A percentile compares a stretch with the other conserved stretches of the same genome.
Conservation (phyloP, 2,888 invertebrate species). For the Pandemis cinnamomeana region DNA sequence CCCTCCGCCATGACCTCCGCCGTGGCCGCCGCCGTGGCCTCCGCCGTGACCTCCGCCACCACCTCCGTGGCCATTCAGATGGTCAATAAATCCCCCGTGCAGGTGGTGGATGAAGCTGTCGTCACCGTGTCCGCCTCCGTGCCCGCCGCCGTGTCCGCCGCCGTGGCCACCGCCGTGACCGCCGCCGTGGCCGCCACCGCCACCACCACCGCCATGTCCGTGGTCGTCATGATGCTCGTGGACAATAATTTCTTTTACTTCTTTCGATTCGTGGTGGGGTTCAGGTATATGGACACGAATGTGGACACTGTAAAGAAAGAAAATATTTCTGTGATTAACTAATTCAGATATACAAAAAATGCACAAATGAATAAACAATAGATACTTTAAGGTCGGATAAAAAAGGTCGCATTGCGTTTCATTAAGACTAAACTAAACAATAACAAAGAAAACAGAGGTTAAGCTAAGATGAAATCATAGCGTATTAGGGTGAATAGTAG, state of each 20-base stretch:
- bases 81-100: slow-evolving; percentile 67
- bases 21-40: slow-evolving; percentile 39
- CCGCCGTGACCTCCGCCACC: slow-evolving; percentile 41
- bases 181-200: slow-evolving; percentile 50
- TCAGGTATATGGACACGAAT: slow-evolving; percentile 84
- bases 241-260: slow-evolving; percentile 68
- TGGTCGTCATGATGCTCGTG: slow-evolving; percentile 71
- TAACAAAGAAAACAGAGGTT: slow-evolving; percentile 65
- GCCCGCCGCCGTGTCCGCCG: slow-evolving; percentile 44
- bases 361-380: slow-evolving; percentile 3
- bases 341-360: slow-evolving; percentile 10
- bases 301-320: slow-evolving; percentile 79
- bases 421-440: slow-evolving; percentile 44
- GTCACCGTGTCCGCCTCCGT: slow-evolving; percentile 52
- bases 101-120: slow-evolving; percentile 58
- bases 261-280: slow-evolving; percentile 75
- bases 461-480: slow-evolving; percentile 65
- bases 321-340: slow-evolving; percentile 30
- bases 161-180: slow-evolving; percentile 56
- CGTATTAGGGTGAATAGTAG: slow-evolving; percentile 54
- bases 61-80: slow-evolving; percentile 51
- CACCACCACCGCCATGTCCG: slow-evolving; percentile 61
- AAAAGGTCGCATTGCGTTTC: slow-evolving; percentile 41
- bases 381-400: slow-evolving; percentile 12
- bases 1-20: slow-evolving; percentile 52